Evolutionary conservation across 1,140 invertebrate genomes (phyloP).

Genomic region (Eciton burchellii): DNA sequence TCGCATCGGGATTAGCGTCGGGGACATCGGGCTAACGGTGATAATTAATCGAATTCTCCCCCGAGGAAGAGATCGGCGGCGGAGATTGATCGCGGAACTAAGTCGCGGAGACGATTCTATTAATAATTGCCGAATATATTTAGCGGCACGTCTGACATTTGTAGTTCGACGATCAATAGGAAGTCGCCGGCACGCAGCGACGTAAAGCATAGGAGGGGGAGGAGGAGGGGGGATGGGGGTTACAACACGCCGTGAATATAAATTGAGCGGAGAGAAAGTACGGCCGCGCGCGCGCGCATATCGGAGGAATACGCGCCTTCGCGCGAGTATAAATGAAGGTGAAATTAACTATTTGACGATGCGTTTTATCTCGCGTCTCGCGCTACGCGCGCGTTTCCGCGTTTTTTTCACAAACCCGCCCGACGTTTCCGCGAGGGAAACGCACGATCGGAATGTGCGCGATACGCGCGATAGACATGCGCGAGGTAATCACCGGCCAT

Average conservation of each 20-base stretch:
- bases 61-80: too few species aligned
- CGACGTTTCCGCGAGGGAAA: slow-evolving; percentile 7
- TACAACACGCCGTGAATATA: slow-evolving; percentile 63
- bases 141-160: slow-evolving; percentile 54
- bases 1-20: too few species aligned
- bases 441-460: too few species aligned
- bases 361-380: slow-evolving; percentile 25
- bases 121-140: slow-evolving; percentile 52
- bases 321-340: slow-evolving; percentile 31
- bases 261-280: slow-evolving; percentile 64
- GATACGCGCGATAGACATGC: too few species aligned
- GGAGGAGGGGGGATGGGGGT: too few species aligned
- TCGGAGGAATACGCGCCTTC: slow-evolving; percentile 32
- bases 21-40: too few species aligned
- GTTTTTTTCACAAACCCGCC: not conserved
- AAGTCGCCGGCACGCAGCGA: slow-evolving; percentile 65
- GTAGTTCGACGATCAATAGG: slow-evolving; percentile 54
- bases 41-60: too few species aligned
- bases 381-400: not conserved
- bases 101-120: not conserved
- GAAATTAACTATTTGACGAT: slow-evolving; percentile 53
- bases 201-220: slow-evolving; percentile 39
- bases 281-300: not conserved
- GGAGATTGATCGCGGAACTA: too few species aligned
- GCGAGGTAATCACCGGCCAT: too few species aligned